Base-by-base conservation (phyloP, 2,113 vertebrate genomes). In the Gnathonemus echidnorhynchus region DNA sequence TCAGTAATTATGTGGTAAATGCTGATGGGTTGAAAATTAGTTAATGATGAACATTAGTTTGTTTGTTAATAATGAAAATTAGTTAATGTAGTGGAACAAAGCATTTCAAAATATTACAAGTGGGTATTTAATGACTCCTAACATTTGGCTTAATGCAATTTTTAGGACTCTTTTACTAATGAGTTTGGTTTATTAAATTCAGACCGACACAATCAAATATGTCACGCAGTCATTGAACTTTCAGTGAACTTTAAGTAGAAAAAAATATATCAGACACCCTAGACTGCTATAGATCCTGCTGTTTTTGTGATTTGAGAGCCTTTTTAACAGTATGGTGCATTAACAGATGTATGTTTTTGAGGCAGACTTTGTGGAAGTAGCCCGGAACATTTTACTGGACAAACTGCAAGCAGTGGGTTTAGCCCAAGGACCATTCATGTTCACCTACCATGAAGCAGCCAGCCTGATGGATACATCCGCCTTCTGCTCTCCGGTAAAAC, bases 391-490 rank as follows among this genome's bases (percentile, higher is more conserved):
- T 89, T 95, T 97, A 91, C 96, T 95, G 88, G 96, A 97, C 89
- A 95, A 96, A 89, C 94, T 97, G 92, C 95, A 97, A 0, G 96
- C 97, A 90, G 94, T 94, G 10, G 96, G 96, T 13, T 91, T 97
- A 83, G 95, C 95, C n/a, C 90, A 94, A 4, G 94, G 89, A 53
- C 96, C 97, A 3, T 90, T 97, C 89, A 95, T 97, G 92, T 98
- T 98, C 91, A 97, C 96, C 0, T 97, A 97, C 91, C 96, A 97
- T 0, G 96, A 98, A 94, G 97, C 97, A 89, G 97, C 97, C 88
- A 97, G 93, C 91, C 93, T 98, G 93, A 95, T 98, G 96, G 97
- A 98, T 89, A 98, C 96, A 0, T 97, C 97, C 0, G 97, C 97
- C 90, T 98, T 98, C 91, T 97, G 97, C 88, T 97, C 97, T 3